Evolutionary conservation across 2,888 invertebrate species (phyloP).

Genomic region (Ochropleura plecta): DNA sequence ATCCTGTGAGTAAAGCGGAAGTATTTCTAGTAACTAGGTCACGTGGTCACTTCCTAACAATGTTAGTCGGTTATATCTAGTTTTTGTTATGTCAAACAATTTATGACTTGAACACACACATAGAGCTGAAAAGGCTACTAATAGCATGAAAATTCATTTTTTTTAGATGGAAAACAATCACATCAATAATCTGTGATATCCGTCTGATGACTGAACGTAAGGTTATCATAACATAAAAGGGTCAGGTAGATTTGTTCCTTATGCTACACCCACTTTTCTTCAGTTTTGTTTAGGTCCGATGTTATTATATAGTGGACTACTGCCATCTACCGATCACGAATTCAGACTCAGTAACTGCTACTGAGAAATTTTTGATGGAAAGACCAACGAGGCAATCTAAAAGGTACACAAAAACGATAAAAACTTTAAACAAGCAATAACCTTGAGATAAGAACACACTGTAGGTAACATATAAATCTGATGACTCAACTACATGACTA

Average conservation of each 20-base stretch:
- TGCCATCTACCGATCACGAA: neutral
- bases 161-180: neutral
- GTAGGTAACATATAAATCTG: slow-evolving; percentile 1
- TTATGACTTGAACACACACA: neutral
- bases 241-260: neutral
- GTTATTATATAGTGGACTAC: too few species aligned
- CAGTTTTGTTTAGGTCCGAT: neutral
- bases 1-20: slow-evolving; percentile 15
- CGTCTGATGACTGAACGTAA: neutral
- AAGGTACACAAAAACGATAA: slow-evolving; percentile 10
- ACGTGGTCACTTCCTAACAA: slow-evolving; percentile 10
- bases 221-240: too few species aligned
- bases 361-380: neutral
- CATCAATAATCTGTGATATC: neutral
- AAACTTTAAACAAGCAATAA: slow-evolving; percentile 5
- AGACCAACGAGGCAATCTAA: neutral
- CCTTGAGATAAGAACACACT: slow-evolving; percentile 34
- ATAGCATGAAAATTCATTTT: neutral
- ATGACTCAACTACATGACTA: slow-evolving; percentile 32
- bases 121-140: neutral
- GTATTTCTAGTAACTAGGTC: slow-evolving; percentile 20
- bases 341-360: neutral
- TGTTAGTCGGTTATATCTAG: neutral
- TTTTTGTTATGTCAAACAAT: neutral
- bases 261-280: neutral